Evolutionary conservation across 2,113 vertebrate genomes (phyloP).

Genomic region (Gopherus evgoodei): DNA sequence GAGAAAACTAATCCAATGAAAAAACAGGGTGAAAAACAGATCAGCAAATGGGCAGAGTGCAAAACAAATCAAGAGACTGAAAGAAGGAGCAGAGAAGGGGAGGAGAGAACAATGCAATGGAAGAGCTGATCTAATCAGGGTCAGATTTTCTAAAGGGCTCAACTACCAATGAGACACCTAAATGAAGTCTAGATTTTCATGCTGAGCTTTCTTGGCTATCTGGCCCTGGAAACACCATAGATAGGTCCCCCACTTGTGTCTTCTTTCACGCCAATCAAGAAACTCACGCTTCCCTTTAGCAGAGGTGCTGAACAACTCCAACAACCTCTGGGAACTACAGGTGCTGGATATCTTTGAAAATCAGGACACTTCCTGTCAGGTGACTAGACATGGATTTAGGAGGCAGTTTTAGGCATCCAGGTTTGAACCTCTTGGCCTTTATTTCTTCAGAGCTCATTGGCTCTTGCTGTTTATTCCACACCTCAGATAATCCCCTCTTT

Average conservation of each 20-base stretch:
- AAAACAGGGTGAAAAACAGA: background rate
- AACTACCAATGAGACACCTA: background rate
- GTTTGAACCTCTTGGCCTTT: background rate
- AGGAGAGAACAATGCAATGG: background rate
- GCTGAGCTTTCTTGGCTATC: background rate
- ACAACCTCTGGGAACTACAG: background rate
- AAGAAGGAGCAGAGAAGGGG: background rate
- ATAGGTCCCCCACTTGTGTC: background rate
- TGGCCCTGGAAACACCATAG: background rate
- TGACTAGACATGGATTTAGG: background rate
- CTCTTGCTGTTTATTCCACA: background rate
- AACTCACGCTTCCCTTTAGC: background rate
- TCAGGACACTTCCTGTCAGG: background rate
- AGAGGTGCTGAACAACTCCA: background rate
- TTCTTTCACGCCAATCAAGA: background rate
- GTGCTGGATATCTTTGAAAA: background rate
- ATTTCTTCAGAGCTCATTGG: background rate
- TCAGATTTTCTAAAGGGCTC: background rate
- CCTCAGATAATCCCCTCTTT: background rate
- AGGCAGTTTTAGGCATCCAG: background rate
- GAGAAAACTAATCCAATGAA: background rate
- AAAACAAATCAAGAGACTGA: background rate
- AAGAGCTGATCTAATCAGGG: background rate
- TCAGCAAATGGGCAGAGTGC: background rate
- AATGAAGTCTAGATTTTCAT: too few species aligned